Conservation (phyloP, 2,797 vertebrate species). For the Cynopterus sphinx region DNA sequence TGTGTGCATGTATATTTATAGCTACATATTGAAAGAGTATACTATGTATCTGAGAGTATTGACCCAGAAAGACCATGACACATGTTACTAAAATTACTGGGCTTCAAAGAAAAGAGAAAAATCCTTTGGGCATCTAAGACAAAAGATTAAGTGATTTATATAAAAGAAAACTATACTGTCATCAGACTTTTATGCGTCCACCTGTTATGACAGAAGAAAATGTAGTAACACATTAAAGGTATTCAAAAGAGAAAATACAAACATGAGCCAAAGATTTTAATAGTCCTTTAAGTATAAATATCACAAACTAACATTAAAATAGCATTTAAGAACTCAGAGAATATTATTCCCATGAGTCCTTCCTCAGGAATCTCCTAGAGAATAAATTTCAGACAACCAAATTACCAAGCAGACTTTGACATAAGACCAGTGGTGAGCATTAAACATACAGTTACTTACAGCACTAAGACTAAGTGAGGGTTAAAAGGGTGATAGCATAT, state of each 20-base stretch:
- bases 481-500: not conserved
- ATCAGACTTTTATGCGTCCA: not conserved
- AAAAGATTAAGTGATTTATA: not conserved
- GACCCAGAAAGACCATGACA: not conserved
- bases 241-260: constrained; percentile 22
- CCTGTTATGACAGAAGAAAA: constrained; percentile 46
- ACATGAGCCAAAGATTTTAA: constrained; percentile 36
- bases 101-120: not conserved
- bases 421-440: not conserved
- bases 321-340: not conserved
- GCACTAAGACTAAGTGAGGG: not conserved
- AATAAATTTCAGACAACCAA: not conserved
- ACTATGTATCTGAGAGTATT: not conserved
- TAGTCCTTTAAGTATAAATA: constrained; percentile 53
- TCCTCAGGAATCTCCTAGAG: constrained; percentile 10
- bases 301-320: not conserved
- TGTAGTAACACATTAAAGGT: constrained; percentile 43
- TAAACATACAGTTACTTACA: not conserved
- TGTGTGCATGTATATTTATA: not conserved
- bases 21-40: not conserved
- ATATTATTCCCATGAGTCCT: not conserved
- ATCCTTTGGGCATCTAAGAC: not conserved
- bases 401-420: not conserved
- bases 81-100: not conserved
- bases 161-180: constrained; percentile 14